A percentile compares a stretch with the other conserved stretches of the same genome.
Conservation (phyloP, 1,140 invertebrate species). For the Trichonephila clavata region DNA sequence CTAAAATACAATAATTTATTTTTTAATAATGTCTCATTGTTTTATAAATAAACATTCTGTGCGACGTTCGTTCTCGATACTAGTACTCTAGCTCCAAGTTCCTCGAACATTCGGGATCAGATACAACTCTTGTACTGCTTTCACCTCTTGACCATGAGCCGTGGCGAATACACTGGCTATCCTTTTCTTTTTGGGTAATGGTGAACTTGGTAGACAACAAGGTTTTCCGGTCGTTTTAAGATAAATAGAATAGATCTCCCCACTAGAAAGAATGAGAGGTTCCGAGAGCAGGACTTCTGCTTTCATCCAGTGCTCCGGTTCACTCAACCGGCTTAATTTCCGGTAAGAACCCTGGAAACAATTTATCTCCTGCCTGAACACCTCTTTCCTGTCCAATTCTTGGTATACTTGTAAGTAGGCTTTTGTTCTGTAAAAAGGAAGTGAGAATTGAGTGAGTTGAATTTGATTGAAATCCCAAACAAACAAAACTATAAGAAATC, state of each 20-base stretch:
- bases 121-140: slow-evolving; percentile 32
- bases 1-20: too few species aligned
- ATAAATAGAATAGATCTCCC: slow-evolving; percentile 52
- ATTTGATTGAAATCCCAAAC: not conserved
- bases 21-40: too few species aligned
- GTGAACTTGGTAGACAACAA: not conserved
- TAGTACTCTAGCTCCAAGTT: slow-evolving; percentile 13
- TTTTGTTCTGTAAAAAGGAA: slow-evolving; percentile 13
- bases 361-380: slow-evolving; percentile 7
- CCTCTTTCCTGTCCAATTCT: slow-evolving; percentile 26
- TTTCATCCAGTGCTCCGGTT: slow-evolving; percentile 26
- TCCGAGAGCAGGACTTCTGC: slow-evolving; percentile 42
- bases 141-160: slow-evolving; percentile 30
- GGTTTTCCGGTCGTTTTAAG: not conserved
- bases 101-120: slow-evolving; percentile 11
- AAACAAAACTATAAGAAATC: too few species aligned
- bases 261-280: slow-evolving; percentile 32
- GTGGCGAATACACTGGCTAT: not conserved
- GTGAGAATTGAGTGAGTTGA: not conserved
- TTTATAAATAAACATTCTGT: too few species aligned
- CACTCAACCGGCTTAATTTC: slow-evolving; percentile 30
- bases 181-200: not conserved
- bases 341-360: slow-evolving; percentile 23
- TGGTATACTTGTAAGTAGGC: not conserved
- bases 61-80: too few species aligned